A percentile compares a stretch with the other conserved stretches of the same genome.
These are phyloP conservation scores for Ictalurus furcatus DNA, from an alignment of 2,113 vertebrate species.

Conservation along the genomic window DNA sequence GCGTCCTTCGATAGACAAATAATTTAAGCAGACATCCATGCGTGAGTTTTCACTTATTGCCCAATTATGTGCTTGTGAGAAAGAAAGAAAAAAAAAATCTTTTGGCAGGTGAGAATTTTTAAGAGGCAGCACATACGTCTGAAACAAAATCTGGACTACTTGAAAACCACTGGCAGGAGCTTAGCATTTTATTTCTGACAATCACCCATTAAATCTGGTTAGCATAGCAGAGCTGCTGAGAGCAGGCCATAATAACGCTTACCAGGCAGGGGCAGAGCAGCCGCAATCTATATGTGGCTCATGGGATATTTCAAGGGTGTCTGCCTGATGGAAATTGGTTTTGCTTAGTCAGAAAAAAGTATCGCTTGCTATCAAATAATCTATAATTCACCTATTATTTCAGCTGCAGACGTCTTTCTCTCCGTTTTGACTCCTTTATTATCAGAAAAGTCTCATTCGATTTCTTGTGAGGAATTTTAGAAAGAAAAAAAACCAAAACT, in stretches of 20 bases:
- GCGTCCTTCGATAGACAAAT: neutral
- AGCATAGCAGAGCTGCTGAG: neutral
- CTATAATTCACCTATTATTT: too few relatives aligned
- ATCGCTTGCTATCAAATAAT: neutral
- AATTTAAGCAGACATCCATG: neutral
- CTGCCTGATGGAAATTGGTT: too few relatives aligned
- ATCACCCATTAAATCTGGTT: neutral
- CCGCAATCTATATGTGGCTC: neutral
- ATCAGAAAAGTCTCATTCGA: too few relatives aligned
- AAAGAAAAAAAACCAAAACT: too few relatives aligned
- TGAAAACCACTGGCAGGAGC: neutral
- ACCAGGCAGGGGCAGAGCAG: neutral
- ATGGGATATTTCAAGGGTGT: neutral
- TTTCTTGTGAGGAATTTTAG: too few relatives aligned
- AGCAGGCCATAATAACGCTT: neutral
- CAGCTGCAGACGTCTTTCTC: too few relatives aligned
- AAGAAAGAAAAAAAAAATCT: neutral
- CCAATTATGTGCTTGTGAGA: neutral
- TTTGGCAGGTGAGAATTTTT: neutral
- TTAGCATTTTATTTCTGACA: neutral
- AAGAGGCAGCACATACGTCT: too few relatives aligned
- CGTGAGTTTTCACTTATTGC: neutral
- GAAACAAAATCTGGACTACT: neutral
- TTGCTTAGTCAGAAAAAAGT: too few relatives aligned
- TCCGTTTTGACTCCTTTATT: too few relatives aligned